Conservation (phyloP, 2,797 vertebrate genomes). For the Phoeniculus purpureus region DNA sequence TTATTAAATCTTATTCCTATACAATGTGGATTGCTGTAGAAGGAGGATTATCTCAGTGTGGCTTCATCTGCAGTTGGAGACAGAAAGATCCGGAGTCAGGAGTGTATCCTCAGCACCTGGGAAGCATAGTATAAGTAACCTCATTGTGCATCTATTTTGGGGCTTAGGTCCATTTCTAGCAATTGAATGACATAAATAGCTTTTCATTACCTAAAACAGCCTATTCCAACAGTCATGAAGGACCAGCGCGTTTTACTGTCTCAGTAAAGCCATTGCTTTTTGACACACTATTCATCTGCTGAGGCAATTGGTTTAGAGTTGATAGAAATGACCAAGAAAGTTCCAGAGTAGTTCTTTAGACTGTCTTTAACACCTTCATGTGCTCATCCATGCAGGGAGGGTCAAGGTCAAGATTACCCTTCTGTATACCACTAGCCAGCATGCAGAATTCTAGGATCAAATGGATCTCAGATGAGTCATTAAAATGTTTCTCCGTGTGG, state of each 20-base stretch:
- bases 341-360: neutral
- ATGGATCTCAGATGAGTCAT: constrained; percentile 11
- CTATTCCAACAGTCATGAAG: neutral
- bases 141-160: neutral
- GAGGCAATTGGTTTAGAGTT: neutral
- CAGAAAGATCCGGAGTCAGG: neutral
- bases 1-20: neutral
- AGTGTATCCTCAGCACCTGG: neutral
- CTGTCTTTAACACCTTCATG: neutral
- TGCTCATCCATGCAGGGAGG: neutral
- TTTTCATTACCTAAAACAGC: neutral
- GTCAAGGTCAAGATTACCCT: neutral
- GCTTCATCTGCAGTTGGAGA: neutral
- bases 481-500: constrained; percentile 16
- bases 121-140: neutral
- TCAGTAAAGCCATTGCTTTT: neutral
- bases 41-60: neutral
- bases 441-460: neutral
- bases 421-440: neutral
- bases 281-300: neutral
- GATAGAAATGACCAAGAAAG: neutral
- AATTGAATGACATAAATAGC: neutral
- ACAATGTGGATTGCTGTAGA: neutral
- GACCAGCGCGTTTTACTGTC: neutral
- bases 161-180: neutral